Evolutionary conservation across 2,113 vertebrate genomes (phyloP).

Genomic region (pig (Sus scrofa)): DNA sequence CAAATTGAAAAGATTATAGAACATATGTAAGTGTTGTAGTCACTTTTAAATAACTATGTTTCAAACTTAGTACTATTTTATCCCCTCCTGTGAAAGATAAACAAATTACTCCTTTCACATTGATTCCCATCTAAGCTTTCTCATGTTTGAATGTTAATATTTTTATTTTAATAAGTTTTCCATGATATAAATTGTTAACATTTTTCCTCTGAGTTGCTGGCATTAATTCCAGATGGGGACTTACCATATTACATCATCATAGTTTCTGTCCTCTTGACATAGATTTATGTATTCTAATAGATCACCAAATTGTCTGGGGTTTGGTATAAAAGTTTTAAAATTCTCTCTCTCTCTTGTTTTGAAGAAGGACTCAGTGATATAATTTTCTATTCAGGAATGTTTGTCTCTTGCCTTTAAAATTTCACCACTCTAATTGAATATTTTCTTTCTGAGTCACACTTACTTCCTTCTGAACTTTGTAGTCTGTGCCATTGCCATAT

Average conservation of each 20-base stretch:
- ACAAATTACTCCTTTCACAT: not conserved
- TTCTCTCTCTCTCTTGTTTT: not conserved
- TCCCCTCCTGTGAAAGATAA: not conserved
- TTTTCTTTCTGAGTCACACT: not conserved
- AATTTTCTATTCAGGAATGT: not conserved
- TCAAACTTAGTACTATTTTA: not conserved
- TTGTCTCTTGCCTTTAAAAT: not conserved
- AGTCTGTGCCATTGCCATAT: not conserved
- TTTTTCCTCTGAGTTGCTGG: not conserved
- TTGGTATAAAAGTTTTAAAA: not conserved
- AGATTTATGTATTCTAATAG: not conserved
- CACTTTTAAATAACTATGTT: constrained; percentile 27
- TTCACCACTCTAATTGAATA: not conserved
- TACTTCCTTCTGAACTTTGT: not conserved
- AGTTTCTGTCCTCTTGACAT: not conserved
- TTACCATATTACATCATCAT: not conserved
- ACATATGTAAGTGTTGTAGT: not conserved
- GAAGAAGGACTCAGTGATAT: not conserved
- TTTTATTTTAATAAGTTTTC: not conserved
- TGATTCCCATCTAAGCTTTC: not conserved
- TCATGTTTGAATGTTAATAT: not conserved
- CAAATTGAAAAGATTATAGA: constrained; percentile 29
- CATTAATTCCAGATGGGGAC: not conserved
- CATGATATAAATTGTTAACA: not conserved
- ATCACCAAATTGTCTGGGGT: not conserved